Conservation (phyloP, 2,113 vertebrate species). For the Cyprinodon tularosa region DNA sequence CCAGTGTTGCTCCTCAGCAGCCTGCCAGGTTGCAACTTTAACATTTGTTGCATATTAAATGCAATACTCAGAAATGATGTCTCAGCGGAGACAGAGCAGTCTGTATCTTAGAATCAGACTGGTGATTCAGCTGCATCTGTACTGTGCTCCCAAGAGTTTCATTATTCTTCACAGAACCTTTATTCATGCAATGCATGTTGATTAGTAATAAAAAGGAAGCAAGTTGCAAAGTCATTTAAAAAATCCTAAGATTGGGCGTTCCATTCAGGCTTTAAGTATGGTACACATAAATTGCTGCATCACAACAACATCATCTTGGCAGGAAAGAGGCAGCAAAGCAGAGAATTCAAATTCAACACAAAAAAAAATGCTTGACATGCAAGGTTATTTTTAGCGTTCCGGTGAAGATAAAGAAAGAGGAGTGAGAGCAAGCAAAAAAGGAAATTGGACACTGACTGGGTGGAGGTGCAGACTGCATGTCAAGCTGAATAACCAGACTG, state of each 20-base stretch:
- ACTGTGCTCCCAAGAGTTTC: slow-evolving; percentile 27
- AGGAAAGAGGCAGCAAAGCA: slow-evolving; percentile 7
- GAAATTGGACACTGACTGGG: slow-evolving; percentile 14
- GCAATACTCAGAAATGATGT: slow-evolving; percentile 40
- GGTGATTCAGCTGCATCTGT: slow-evolving; percentile 72
- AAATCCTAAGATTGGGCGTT: slow-evolving; percentile 22
- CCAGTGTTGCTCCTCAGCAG: slow-evolving; percentile 5
- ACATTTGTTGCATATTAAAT: slow-evolving; percentile 48
- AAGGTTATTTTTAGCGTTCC: slow-evolving; percentile 16
- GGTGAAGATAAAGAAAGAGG: slow-evolving; percentile 22
- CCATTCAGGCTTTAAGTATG: slow-evolving; percentile 27
- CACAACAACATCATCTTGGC: slow-evolving; percentile 35
- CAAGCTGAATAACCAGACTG: slow-evolving; percentile 27
- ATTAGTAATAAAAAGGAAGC: slow-evolving; percentile 32
- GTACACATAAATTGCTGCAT: slow-evolving; percentile 29
- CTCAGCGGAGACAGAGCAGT: slow-evolving; percentile 55
- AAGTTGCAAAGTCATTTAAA: slow-evolving; percentile 10
- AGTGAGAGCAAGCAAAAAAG: slow-evolving; percentile 3
- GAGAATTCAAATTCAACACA: neutral
- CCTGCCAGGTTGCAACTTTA: slow-evolving; percentile 14
- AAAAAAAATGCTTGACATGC: slow-evolving; percentile 3
- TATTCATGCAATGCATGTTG: slow-evolving; percentile 41
- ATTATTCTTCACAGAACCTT: slow-evolving; percentile 25
- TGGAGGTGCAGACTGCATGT: slow-evolving; percentile 22
- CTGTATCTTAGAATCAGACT: slow-evolving; percentile 54